Evolutionary conservation across 2,113 vertebrate species (phyloP).

Genomic region (Butorides virescens): DNA sequence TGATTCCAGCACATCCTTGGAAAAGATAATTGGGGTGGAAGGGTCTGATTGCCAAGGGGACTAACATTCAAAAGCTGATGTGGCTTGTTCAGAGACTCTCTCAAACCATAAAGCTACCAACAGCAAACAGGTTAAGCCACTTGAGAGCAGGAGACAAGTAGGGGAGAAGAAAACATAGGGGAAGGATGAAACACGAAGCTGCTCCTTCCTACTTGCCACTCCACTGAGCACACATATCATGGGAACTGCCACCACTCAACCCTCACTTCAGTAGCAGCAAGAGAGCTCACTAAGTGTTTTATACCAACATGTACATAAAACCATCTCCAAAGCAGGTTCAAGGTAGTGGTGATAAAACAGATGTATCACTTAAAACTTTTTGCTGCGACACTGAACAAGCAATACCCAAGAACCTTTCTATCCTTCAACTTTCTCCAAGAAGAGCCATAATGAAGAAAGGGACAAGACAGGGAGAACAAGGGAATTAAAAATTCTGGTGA

Average conservation of each 20-base stretch:
- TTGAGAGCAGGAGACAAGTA: not conserved
- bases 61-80: not conserved
- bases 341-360: not conserved
- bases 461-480: not conserved
- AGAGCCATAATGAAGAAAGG: not conserved
- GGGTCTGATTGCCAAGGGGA: not conserved
- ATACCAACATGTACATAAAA: not conserved
- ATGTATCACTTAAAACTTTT: not conserved
- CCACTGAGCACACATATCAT: not conserved
- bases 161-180: not conserved
- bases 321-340: not conserved
- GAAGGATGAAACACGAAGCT: not conserved
- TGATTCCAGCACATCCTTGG: not conserved
- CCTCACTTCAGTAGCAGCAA: not conserved
- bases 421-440: not conserved
- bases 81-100: not conserved
- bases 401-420: not conserved
- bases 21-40: not conserved
- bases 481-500: not conserved
- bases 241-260: not conserved
- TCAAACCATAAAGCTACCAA: not conserved
- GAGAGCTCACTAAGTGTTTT: not conserved
- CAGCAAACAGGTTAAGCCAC: not conserved
- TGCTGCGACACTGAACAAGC: not conserved
- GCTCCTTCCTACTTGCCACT: not conserved